Percentiles rank a stretch among this genome's conserved stretches.
phyloP scores from a whole-genome alignment of 2,113 vertebrate genomes.

The Tragelaphus imberbis region DNA sequence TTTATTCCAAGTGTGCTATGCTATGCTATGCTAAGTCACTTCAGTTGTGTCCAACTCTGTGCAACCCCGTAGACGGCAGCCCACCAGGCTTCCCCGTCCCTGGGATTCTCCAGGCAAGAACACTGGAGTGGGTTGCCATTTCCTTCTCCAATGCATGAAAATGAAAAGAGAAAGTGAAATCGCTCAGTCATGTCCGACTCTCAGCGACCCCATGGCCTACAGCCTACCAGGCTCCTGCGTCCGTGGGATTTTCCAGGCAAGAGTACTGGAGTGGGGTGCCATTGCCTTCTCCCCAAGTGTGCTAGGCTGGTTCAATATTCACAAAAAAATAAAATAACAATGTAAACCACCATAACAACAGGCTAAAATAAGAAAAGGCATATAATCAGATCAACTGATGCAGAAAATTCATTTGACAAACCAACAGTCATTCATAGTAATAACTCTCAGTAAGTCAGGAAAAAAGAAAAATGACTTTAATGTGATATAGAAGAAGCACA shows the following conservation, averaged over 20 bases:
- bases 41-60: no score
- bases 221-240: no score
- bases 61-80: no score
- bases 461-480: neutral
- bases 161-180: no score
- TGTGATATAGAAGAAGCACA: neutral
- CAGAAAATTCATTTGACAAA: neutral
- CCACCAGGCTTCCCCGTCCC: no score
- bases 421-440: neutral
- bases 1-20: neutral
- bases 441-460: neutral
- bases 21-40: neutral
- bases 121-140: no score
- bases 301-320: neutral
- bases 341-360: neutral
- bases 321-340: neutral
- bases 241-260: no score
- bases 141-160: no score
- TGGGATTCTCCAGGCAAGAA: no score
- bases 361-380: neutral
- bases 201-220: no score
- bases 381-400: neutral
- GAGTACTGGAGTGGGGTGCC: no score
- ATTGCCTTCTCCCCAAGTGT: neutral
- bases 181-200: no score